These are phyloP conservation scores for Gortyna flavago DNA, from an alignment of 2,888 invertebrate species.

Conservation along the genomic window DNA sequence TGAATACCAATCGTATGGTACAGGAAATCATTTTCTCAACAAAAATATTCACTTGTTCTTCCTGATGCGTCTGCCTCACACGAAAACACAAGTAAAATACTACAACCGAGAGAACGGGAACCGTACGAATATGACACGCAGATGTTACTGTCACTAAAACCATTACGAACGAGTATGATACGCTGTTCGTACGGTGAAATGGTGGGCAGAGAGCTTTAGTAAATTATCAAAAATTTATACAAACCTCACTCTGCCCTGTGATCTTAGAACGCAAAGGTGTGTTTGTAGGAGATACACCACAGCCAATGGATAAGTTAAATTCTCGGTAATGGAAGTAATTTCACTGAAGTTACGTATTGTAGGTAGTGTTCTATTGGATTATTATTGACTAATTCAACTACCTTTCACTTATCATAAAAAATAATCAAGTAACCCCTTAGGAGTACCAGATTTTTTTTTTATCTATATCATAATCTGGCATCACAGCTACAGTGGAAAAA, in stretches of 20 bases:
- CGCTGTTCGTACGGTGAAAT: background rate
- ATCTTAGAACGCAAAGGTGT: slow-evolving; percentile 1
- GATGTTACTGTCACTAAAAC: background rate
- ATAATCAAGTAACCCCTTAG: too few relatives aligned
- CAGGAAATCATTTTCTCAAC: too few relatives aligned
- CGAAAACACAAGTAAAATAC: background rate
- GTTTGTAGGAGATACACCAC: background rate
- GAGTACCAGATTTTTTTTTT: too few relatives aligned
- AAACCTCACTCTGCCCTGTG: background rate
- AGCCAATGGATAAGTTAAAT: background rate
- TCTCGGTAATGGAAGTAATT: background rate
- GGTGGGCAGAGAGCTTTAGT: slow-evolving; percentile 5
- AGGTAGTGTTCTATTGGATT: background rate
- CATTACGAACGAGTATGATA: background rate
- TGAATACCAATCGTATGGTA: too few relatives aligned
- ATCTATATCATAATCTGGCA: too few relatives aligned
- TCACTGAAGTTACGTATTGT: background rate
- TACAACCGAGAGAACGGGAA: background rate
- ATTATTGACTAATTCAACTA: too few relatives aligned
- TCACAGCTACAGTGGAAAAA: too few relatives aligned
- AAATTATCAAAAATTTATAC: slow-evolving; percentile 35
- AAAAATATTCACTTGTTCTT: too few relatives aligned
- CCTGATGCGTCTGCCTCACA: background rate
- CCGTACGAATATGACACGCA: background rate
- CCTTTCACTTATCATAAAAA: too few relatives aligned